Conservation (phyloP, 2,113 vertebrate species). For the Bos taurus region DNA sequence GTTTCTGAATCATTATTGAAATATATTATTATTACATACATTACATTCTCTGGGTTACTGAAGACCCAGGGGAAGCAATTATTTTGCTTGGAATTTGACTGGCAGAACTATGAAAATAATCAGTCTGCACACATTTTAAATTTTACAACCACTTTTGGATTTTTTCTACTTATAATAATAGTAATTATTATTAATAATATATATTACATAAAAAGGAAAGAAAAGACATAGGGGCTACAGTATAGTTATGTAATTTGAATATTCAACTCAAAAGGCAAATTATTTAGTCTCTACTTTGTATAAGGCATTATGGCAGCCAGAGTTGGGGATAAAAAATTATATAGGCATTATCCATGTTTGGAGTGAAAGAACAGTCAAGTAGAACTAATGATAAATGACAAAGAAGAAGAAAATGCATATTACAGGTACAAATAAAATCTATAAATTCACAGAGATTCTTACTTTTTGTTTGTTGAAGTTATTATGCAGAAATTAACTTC, state of each 20-base stretch:
- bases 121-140: constrained; percentile 34
- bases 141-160: background rate
- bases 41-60: background rate
- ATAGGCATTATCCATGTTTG: background rate
- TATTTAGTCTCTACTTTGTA: background rate
- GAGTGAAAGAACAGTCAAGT: background rate
- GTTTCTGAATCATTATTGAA: constrained; percentile 34
- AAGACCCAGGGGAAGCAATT: background rate
- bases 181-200: constrained; percentile 51
- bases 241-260: background rate
- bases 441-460: background rate
- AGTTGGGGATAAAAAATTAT: background rate
- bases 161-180: constrained; percentile 33
- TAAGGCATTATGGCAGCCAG: background rate
- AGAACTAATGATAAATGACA: background rate
- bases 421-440: background rate
- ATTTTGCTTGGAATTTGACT: constrained; percentile 48
- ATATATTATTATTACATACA: background rate
- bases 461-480: background rate
- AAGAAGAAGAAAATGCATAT: background rate
- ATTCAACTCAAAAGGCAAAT: background rate
- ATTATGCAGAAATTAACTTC: background rate
- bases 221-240: background rate
- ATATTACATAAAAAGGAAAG: background rate
- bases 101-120: constrained; percentile 51